Conservation (phyloP, 1,140 invertebrate species). For the Leptinotarsa undecemlineata region DNA sequence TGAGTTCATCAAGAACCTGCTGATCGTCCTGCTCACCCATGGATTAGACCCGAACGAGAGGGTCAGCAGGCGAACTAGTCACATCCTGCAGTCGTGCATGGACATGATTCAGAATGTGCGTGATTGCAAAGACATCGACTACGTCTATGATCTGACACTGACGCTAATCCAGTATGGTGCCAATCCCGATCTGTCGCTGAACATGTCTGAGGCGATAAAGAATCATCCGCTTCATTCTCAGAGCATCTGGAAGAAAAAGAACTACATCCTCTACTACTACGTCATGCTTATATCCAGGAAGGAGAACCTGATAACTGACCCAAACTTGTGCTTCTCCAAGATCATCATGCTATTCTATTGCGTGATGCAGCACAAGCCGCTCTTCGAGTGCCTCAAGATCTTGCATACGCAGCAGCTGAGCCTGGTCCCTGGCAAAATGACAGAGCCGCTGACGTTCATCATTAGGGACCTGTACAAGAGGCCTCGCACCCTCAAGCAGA, state of each 20-base stretch:
- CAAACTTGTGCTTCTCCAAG: conserved; percentile 64
- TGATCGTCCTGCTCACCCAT: conserved; percentile 70
- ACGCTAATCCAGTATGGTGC: conserved; percentile 71
- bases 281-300: conserved; percentile 69
- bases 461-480: conserved; percentile 65
- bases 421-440: conserved; percentile 66
- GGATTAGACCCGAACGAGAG: conserved; percentile 68
- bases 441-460: conserved; percentile 63
- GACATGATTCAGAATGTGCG: conserved; percentile 74
- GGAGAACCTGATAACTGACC: conserved; percentile 69
- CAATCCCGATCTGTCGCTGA: conserved; percentile 65
- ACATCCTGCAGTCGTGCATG: conserved; percentile 69
- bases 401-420: conserved; percentile 69
- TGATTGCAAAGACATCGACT: conserved; percentile 66
- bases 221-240: conserved; percentile 57
- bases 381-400: conserved; percentile 65
- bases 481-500: conserved; percentile 68
- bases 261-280: conserved; percentile 71
- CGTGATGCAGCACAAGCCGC: conserved; percentile 68
- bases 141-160: conserved; percentile 70
- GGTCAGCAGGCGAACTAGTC: conserved; percentile 63
- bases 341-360: conserved; percentile 70
- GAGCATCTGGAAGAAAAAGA: conserved; percentile 66
- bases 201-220: conserved; percentile 55
- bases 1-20: conserved; percentile 68